phyloP scores from a whole-genome alignment of 2,113 vertebrate genomes.

The Telmatochromis bifrenatus region DNA sequence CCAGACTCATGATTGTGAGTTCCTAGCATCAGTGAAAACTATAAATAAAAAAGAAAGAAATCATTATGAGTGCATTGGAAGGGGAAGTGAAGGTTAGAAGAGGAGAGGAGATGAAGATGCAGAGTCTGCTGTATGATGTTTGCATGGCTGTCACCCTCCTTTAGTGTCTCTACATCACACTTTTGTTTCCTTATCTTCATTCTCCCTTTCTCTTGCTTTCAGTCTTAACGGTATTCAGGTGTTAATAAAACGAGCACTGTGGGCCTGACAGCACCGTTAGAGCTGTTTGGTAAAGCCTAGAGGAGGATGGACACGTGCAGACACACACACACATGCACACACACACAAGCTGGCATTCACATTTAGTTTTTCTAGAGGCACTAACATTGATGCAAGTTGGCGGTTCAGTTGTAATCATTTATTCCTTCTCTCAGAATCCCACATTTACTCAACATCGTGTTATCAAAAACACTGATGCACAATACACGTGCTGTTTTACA shows the following conservation, averaged over 20 bases:
- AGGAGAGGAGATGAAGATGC: neutral
- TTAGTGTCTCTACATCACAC: slow-evolving; percentile 14
- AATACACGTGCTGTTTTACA: neutral
- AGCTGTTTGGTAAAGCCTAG: neutral
- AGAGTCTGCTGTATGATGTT: slow-evolving; percentile 8
- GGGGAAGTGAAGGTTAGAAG: neutral
- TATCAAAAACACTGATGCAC: neutral
- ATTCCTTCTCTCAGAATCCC: neutral
- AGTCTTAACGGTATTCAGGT: slow-evolving; percentile 6
- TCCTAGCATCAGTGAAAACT: neutral
- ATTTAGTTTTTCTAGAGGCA: neutral
- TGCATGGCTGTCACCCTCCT: neutral
- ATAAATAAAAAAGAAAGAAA: neutral
- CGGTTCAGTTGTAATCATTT: neutral
- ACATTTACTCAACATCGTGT: neutral
- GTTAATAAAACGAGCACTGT: neutral
- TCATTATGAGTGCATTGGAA: neutral
- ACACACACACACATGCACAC: neutral
- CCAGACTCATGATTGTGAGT: neutral
- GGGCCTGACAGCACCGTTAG: neutral
- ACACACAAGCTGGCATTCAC: neutral
- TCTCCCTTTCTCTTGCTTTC: neutral
- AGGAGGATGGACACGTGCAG: neutral
- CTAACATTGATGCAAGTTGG: neutral
- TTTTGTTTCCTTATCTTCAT: neutral